Percentiles rank a stretch among this genome's conserved stretches.
These are phyloP conservation scores for Stratiomys singularior DNA, from an alignment of 2,888 invertebrate genomes.

Conservation along the genomic window DNA sequence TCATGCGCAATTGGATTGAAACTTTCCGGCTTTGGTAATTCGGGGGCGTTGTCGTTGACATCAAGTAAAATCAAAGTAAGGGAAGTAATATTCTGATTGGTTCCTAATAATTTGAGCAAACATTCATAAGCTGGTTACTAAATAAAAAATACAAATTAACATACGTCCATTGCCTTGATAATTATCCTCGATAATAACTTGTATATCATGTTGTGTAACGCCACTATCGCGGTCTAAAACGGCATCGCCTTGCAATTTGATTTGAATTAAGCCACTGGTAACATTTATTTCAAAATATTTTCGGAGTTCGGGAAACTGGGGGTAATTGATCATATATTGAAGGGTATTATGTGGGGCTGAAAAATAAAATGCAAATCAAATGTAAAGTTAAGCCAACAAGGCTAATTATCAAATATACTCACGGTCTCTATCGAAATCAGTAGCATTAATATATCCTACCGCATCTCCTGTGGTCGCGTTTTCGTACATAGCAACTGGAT, in stretches of 20 bases:
- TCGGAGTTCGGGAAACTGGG: conserved; percentile 64
- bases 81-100: conserved; percentile 58
- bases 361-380: too few species aligned
- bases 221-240: conserved; percentile 69
- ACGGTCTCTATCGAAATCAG: conserved; percentile 72
- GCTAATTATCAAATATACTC: conserved; percentile 53
- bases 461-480: conserved; percentile 65
- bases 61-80: conserved; percentile 67
- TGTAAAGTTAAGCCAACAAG: too few species aligned
- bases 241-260: conserved; percentile 65
- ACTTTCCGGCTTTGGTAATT: conserved; percentile 61
- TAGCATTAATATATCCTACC: conserved; percentile 65
- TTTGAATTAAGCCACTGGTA: conserved; percentile 66
- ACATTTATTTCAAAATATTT: conserved; percentile 69
- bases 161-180: conserved; percentile 66
- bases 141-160: conserved; percentile 10
- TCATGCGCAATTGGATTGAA: conserved; percentile 56
- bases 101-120: conserved; percentile 51
- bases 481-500: conserved; percentile 66
- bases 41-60: conserved; percentile 72
- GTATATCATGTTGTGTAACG: conserved; percentile 66
- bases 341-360: conserved; percentile 68
- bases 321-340: conserved; percentile 68
- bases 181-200: conserved; percentile 69
- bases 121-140: background rate